Evolutionary conservation across 1,140 invertebrate species (phyloP).

Genomic region (Zophobas atratus): DNA sequence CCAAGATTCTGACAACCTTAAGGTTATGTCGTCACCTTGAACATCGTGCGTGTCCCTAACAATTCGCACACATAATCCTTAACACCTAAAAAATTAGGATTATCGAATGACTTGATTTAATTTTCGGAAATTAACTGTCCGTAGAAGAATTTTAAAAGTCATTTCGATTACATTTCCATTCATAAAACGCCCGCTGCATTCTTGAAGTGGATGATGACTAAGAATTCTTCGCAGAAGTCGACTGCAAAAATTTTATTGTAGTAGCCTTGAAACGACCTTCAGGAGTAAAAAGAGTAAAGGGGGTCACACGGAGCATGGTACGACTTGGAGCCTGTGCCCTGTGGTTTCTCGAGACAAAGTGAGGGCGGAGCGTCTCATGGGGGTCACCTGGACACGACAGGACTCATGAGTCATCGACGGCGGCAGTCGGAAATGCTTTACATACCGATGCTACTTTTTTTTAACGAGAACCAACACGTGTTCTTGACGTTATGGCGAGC

Average conservation of each 20-base stretch:
- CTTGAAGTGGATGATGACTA: constrained; percentile 34
- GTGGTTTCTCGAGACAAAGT: constrained; percentile 21
- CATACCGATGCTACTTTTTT: constrained; percentile 49
- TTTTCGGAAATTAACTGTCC: too few species aligned
- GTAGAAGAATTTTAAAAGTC: constrained; percentile 1
- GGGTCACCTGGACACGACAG: constrained; percentile 24
- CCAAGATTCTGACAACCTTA: neutral
- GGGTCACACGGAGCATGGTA: neutral
- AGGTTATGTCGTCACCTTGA: constrained; percentile 27
- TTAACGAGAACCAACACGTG: constrained; percentile 33
- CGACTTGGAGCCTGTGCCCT: constrained; percentile 23
- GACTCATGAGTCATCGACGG: constrained; percentile 39
- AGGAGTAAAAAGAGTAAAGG: constrained; percentile 7
- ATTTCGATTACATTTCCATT: constrained; percentile 28
- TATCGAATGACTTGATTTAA: too few species aligned
- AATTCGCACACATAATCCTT: neutral
- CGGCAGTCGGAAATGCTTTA: constrained; percentile 53
- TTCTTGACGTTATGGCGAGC: constrained; percentile 17
- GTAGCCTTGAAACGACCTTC: constrained; percentile 44
- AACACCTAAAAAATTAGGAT: too few species aligned
- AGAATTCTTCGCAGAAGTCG: constrained; percentile 37
- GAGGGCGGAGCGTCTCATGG: constrained; percentile 22
- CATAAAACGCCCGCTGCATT: constrained; percentile 38
- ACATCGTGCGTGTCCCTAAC: constrained; percentile 2
- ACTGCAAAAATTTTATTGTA: constrained; percentile 36